Evolutionary conservation across 2,888 invertebrate genomes (phyloP), one percentile per base, ranked within the genome.

Genomic region (Lasius platythorax): DNA sequence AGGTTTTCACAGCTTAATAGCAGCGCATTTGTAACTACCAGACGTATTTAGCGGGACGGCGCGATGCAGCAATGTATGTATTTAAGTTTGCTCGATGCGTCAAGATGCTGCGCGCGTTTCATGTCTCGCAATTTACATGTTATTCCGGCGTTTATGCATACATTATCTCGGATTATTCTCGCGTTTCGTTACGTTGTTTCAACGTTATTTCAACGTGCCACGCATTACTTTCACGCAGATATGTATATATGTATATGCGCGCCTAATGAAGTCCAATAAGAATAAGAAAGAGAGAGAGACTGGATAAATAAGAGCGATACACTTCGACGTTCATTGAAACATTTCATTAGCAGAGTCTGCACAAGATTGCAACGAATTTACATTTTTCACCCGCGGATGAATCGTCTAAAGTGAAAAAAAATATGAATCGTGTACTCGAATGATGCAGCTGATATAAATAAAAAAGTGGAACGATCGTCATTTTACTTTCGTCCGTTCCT

Each of bases 101-200:
- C 79, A 79, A 79, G 79, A 79, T 40, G 76, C 68, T 30, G 58
- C 23, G 58, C 43, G 70, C 73, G 58, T 79, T 70, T 40, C 58
- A 43, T 40, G 58, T 46, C 73, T 63, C 61, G 73, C 61, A 81
- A 81, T 81, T 81, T 81, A 81, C 79, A 72, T 61, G 79, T 73
- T 81, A 79, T 79, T 72, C 73, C 46, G 46, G 33, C 46, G 61
- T 79, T 79, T 79, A 79, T 61, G 79, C 79, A 79, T 72, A 79
- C 61, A 79, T 79, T 72, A 72, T 3, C 72, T 43, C 33, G 72
- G 46, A 79, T 79, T 79, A 79, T 72, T 72, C 79, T 79, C 72
- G 61, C 79, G 61, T 79, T 79, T 79, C 61, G 46, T 79, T 58
- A 43, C 72, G 61, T 79, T 70, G 43, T 72, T 70, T 46, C 61